Conservation (phyloP, 2,113 vertebrate genomes). For the Ptilorrhoa leucosticta region DNA sequence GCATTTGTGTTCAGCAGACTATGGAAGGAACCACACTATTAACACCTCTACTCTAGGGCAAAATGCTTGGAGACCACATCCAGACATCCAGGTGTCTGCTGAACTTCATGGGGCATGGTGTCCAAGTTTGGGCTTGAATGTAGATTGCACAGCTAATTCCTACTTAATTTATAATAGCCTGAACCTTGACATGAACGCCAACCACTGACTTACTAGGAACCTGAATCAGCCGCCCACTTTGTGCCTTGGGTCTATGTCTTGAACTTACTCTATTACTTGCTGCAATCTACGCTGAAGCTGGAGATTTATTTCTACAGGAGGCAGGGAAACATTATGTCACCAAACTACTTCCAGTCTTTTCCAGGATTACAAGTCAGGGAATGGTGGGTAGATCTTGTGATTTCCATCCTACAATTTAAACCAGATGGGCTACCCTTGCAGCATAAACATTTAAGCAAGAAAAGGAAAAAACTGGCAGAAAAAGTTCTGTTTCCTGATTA, state of each 20-base stretch:
- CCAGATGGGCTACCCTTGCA: constrained; percentile 60
- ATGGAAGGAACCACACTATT: background rate
- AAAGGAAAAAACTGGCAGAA: constrained; percentile 32
- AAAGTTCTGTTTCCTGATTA: constrained; percentile 46
- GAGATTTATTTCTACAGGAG: constrained; percentile 53
- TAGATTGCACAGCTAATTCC: background rate
- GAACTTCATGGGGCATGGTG: background rate
- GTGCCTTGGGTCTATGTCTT: background rate
- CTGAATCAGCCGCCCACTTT: background rate
- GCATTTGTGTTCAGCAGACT: background rate
- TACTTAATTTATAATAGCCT: background rate
- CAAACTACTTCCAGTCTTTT: constrained; percentile 63
- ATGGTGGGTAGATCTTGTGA: constrained; percentile 62
- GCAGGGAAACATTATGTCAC: constrained; percentile 46
- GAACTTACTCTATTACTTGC: constrained; percentile 60
- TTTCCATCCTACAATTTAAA: constrained; percentile 65
- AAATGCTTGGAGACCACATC: background rate
- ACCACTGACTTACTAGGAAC: background rate
- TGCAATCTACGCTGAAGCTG: constrained; percentile 48
- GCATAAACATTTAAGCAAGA: constrained; percentile 24
- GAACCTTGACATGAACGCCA: background rate
- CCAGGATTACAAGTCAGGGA: constrained; percentile 60
- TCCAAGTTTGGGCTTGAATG: background rate
- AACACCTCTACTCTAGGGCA: background rate
- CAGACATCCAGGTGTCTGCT: background rate